A percentile compares a stretch with the other conserved stretches of the same genome.
Evolutionary conservation across 2,113 vertebrate genomes (phyloP).

Genomic region (Lophochroa leadbeateri): DNA sequence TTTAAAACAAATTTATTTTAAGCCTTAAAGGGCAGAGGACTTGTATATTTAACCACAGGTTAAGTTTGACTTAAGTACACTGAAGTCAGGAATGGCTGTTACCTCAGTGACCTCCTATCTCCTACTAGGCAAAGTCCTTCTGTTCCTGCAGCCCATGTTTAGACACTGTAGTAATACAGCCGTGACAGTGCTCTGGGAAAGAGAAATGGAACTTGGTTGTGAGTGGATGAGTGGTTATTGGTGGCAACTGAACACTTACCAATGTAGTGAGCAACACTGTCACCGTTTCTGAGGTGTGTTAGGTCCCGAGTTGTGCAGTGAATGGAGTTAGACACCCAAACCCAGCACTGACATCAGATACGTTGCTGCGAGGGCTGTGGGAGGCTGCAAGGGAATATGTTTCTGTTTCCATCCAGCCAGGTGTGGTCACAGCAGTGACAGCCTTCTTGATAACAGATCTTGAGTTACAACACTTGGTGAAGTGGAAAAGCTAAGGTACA

Average conservation of each 20-base stretch:
- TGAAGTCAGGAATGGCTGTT: conserved; percentile 11
- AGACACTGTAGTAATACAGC: neutral
- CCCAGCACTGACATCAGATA: neutral
- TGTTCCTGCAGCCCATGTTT: neutral
- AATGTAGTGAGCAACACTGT: neutral
- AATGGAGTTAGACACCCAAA: neutral
- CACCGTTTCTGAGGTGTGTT: accelerated
- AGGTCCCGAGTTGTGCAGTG: neutral
- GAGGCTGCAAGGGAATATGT: neutral
- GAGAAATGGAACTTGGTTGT: neutral
- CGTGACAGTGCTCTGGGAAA: neutral
- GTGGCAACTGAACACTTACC: neutral
- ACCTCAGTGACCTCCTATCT: neutral
- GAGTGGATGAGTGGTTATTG: neutral
- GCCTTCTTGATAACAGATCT: neutral
- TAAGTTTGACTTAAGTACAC: conserved; percentile 41
- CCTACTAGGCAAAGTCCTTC: neutral
- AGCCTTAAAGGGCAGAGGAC: conserved; percentile 55
- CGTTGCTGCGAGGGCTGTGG: neutral
- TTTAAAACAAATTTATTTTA: conserved; percentile 47
- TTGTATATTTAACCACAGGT: conserved; percentile 65
- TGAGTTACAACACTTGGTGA: neutral
- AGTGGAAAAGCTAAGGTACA: neutral
- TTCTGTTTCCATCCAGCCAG: neutral
- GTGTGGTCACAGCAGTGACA: neutral